These are phyloP conservation scores for Otus sunia DNA, from an alignment of 2,113 vertebrate genomes.

Conservation along the genomic window DNA sequence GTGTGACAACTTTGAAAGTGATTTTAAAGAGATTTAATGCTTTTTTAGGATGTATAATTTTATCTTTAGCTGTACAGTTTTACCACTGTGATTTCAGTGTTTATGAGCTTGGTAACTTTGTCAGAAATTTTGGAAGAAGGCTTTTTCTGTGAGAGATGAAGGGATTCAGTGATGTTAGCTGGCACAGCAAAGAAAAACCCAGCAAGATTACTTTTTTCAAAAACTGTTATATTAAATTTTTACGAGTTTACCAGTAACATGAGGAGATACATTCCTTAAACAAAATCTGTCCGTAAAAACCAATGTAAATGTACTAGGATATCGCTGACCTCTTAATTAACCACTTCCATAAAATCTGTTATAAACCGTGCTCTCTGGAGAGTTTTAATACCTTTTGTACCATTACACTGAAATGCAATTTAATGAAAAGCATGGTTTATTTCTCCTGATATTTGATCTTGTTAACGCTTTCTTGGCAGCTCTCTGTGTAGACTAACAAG, in stretches of 20 bases:
- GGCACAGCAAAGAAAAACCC: not conserved
- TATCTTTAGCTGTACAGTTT: not conserved
- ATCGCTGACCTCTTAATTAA: not conserved
- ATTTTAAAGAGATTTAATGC: not conserved
- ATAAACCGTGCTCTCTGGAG: not conserved
- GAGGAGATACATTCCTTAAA: not conserved
- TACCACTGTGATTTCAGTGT: not conserved
- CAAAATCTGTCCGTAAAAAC: not conserved
- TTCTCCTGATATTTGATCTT: not conserved
- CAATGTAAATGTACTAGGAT: not conserved
- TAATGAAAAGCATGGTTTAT: constrained; percentile 1
- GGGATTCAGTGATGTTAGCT: not conserved
- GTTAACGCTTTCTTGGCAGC: not conserved
- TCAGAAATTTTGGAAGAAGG: not conserved
- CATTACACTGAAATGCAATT: not conserved
- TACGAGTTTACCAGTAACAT: not conserved
- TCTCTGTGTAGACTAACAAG: not conserved
- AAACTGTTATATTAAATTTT: not conserved
- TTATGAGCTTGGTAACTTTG: not conserved
- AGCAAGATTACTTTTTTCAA: not conserved
- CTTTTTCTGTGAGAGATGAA: not conserved
- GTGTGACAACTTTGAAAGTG: not conserved
- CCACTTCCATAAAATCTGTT: not conserved
- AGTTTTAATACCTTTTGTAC: constrained; percentile 20
- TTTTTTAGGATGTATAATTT: not conserved